phyloP scores from a whole-genome alignment of 1,140 invertebrate species.

The Lucilia sericata region DNA sequence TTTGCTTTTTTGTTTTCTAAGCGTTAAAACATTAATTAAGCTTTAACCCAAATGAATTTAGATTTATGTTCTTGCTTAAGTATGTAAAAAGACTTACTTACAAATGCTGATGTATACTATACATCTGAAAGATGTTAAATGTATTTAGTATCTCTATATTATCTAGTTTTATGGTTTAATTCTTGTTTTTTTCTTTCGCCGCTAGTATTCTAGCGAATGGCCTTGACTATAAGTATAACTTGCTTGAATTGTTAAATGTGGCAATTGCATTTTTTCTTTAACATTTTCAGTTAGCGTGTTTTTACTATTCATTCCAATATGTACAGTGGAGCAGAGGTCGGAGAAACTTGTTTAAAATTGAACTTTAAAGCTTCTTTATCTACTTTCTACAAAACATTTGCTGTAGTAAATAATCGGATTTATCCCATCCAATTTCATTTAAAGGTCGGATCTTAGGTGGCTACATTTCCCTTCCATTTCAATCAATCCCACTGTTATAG shows the following conservation, averaged over 20 bases:
- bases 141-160: neutral
- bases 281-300: neutral
- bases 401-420: too few species aligned
- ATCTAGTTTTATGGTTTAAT: neutral
- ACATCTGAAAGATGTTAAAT: neutral
- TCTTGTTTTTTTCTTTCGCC: neutral
- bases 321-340: too few species aligned
- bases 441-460: too few species aligned
- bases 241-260: neutral
- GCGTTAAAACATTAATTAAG: conserved; percentile 31
- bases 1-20: neutral
- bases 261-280: neutral
- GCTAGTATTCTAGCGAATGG: neutral
- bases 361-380: too few species aligned
- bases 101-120: neutral
- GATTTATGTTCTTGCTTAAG: conserved; percentile 2
- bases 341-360: too few species aligned
- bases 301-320: too few species aligned
- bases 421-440: too few species aligned
- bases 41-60: conserved; percentile 30
- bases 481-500: too few species aligned
- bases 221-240: neutral
- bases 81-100: neutral
- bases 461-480: too few species aligned
- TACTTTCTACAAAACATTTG: too few species aligned